Base-by-base conservation (phyloP, 2,113 vertebrate genomes). In the Cyphomyrus discorhynchus region DNA sequence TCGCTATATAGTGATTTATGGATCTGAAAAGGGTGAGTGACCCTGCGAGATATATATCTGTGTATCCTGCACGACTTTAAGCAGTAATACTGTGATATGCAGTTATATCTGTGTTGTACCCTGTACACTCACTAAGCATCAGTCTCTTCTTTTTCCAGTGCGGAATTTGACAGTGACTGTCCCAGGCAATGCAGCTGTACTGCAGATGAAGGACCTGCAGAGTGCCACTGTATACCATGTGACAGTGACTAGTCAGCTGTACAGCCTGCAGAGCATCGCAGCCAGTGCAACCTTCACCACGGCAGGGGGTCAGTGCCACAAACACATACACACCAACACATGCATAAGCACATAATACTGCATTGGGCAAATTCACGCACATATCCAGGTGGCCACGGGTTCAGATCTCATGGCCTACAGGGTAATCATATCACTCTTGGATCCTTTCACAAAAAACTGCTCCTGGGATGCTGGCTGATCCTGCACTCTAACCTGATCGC, bases 271-370 rank as follows among this genome's bases (percentile, higher is more conserved):
- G 91, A 98, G 97, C 88, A 92, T 95, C 31, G 92, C 94, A 0
- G 92, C 96, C 88, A 95, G 94, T 31, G 96, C 96, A 52, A 95
- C 94, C 86, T 98, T 98, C 90, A 97, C 94, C 58, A 98, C 98
- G 0, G 92, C 94, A 58, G 94, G 93, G 47, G 96, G 97, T 98
- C 86, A 93, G 93, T 45, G n/a, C 19, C 24, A 86, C 35, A 27
- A 19, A 47, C 15, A 45, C 88, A 49, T n/a, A 39, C 66, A 21
- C 42, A 31, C 46, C 13, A 6, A 52, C 47, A 7, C 5, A 82
- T 5, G 17, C 31, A 53, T 19, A 21, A 15, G 45, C n/a, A 35
- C n/a, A 77, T 45, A 24, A 5, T 17, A 66, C n/a, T 47, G 46
- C n/a, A 89, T 1, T 13, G 2, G 8, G 27, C 31, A 50, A 80